phyloP scores from a whole-genome alignment of 2,113 vertebrate species.

The Hepsetus odoe region DNA sequence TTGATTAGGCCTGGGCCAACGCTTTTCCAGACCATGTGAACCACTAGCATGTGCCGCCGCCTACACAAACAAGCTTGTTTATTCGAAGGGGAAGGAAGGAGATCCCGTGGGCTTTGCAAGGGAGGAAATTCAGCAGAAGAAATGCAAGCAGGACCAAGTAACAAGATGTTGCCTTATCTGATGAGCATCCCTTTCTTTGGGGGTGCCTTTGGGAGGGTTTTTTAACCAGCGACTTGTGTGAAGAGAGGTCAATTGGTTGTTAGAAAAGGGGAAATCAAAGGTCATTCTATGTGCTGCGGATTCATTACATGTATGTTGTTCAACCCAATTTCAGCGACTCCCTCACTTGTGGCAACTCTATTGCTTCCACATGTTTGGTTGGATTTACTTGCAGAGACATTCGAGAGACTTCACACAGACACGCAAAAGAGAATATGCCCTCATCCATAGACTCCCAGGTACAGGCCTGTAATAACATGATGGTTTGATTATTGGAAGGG shows the following conservation, averaged over 20 bases:
- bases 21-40: not conserved
- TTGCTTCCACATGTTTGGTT: conserved; percentile 8
- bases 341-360: not conserved
- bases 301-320: not conserved
- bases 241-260: not conserved
- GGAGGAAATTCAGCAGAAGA: not conserved
- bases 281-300: not conserved
- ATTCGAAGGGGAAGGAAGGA: not conserved
- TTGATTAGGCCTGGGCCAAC: conserved; percentile 45
- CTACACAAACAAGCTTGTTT: not conserved
- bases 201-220: not conserved
- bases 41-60: not conserved
- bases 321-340: not conserved
- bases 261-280: not conserved
- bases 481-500: too few species aligned
- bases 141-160: not conserved
- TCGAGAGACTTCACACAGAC: not conserved
- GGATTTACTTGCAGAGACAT: conserved; percentile 3
- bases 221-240: not conserved
- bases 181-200: not conserved
- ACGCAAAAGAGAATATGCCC: not conserved
- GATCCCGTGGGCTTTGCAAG: not conserved
- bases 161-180: not conserved
- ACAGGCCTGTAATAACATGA: not conserved
- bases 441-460: not conserved